Percentiles rank a stretch among this genome's conserved stretches.
Evolutionary conservation across 2,888 invertebrate species (phyloP).

Genomic region (Philereme vetulata): DNA sequence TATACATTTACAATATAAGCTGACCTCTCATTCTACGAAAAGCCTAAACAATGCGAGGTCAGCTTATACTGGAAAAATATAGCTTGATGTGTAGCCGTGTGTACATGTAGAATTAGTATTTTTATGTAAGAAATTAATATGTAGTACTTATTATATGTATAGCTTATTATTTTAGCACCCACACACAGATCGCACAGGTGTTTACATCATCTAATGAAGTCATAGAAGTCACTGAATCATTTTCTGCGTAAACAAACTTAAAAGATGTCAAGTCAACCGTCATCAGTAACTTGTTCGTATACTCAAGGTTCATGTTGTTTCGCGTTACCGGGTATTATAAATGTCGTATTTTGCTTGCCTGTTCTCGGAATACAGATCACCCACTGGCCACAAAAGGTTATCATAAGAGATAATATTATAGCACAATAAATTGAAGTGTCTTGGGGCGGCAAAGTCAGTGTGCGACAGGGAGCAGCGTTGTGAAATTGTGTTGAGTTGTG

Average conservation of each 20-base stretch:
- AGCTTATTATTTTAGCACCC: constrained; percentile 24
- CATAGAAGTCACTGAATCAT: constrained; percentile 55
- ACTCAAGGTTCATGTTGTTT: constrained; percentile 49
- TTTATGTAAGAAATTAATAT: no score
- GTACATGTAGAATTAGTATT: no score
- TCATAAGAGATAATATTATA: constrained; percentile 66
- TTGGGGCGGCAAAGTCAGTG: constrained; percentile 63
- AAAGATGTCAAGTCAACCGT: constrained; percentile 52
- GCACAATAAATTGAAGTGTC: constrained; percentile 70
- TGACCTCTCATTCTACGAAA: no score
- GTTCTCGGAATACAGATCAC: constrained; percentile 73
- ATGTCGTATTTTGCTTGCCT: constrained; percentile 58
- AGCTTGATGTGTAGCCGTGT: no score
- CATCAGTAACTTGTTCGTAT: constrained; percentile 54
- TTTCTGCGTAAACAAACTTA: constrained; percentile 41
- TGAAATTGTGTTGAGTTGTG: constrained; percentile 31
- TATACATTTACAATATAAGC: no score
- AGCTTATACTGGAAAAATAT: no score
- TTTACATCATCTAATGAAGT: constrained; percentile 49
- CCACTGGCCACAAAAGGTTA: constrained; percentile 68
- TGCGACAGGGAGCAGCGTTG: constrained; percentile 42
- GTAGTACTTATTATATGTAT: neutral
- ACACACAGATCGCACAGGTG: constrained; percentile 14
- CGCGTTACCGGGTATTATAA: constrained; percentile 40
- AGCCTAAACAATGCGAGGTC: no score